These are phyloP conservation scores for Anastrepha ludens DNA, from an alignment of 1,140 invertebrate genomes.

Conservation along the genomic window DNA sequence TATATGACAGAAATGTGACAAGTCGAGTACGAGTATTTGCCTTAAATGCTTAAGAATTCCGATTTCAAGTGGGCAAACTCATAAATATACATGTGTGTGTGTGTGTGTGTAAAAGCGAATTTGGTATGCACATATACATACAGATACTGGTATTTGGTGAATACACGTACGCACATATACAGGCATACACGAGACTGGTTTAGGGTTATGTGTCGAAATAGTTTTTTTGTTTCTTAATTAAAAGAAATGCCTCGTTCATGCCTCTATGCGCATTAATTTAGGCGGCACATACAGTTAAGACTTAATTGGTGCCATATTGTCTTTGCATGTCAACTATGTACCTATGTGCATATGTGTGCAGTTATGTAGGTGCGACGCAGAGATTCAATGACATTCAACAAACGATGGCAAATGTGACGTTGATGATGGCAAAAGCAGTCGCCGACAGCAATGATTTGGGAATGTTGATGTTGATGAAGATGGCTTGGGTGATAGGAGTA, in stretches of 20 bases:
- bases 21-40: not conserved
- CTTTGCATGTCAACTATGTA: not conserved
- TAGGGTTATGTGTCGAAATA: not conserved
- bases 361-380: not conserved
- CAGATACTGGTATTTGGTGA: too few species aligned
- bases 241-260: not conserved
- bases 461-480: not conserved
- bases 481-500: not conserved
- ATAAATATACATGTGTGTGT: not conserved
- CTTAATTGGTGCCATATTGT: slow-evolving; percentile 38
- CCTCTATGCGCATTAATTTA: not conserved
- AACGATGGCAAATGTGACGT: not conserved
- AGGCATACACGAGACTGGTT: not conserved
- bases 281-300: not conserved
- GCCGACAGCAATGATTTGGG: not conserved
- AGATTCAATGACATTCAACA: not conserved
- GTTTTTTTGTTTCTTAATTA: not conserved
- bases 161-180: too few species aligned
- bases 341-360: not conserved
- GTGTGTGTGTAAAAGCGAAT: not conserved
- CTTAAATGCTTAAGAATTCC: not conserved
- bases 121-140: not conserved
- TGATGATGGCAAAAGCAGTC: slow-evolving; percentile 27
- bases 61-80: not conserved
- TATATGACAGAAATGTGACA: not conserved